Evolutionary conservation across 1,140 invertebrate genomes (phyloP).

Genomic region (Apis dorsata): DNA sequence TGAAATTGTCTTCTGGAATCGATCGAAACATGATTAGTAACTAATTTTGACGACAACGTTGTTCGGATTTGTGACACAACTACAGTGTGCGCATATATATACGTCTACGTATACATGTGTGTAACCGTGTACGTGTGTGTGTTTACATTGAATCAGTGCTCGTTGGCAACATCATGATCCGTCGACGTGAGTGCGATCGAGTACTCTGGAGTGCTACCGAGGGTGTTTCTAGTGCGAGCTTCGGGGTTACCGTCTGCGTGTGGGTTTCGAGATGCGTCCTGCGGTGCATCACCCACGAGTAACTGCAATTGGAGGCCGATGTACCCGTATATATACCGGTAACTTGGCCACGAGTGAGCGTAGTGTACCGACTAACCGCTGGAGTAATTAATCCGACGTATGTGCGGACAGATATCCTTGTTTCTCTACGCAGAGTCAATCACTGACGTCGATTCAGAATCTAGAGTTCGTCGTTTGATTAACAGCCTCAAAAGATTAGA

Average conservation of each 20-base stretch:
- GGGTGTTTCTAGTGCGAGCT: conserved; percentile 57
- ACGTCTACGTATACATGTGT: conserved; percentile 41
- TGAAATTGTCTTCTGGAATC: background rate
- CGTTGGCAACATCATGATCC: conserved; percentile 65
- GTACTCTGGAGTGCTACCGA: conserved; percentile 60
- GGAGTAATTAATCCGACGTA: conserved; percentile 63
- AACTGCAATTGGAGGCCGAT: conserved; percentile 54
- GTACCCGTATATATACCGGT: conserved; percentile 39
- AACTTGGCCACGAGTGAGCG: conserved; percentile 51
- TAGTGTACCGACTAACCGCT: conserved; percentile 50
- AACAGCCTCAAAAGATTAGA: conserved; percentile 15
- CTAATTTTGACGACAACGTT: conserved; percentile 2
- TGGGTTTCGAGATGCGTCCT: conserved; percentile 58
- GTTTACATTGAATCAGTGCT: conserved; percentile 65
- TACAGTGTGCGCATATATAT: conserved; percentile 15
- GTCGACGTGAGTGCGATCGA: conserved; percentile 61
- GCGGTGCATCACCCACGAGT: conserved; percentile 59
- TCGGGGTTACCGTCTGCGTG: conserved; percentile 59
- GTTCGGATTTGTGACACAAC: conserved; percentile 10
- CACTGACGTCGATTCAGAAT: conserved; percentile 29
- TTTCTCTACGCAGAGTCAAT: conserved; percentile 40
- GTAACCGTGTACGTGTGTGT: conserved; percentile 53
- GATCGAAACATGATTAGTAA: conserved; percentile 27
- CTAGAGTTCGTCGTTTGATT: conserved; percentile 20
- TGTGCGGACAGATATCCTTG: conserved; percentile 45